phyloP scores from a whole-genome alignment of 2,113 vertebrate species.

The Hypocryptadius cinnamomeus region DNA sequence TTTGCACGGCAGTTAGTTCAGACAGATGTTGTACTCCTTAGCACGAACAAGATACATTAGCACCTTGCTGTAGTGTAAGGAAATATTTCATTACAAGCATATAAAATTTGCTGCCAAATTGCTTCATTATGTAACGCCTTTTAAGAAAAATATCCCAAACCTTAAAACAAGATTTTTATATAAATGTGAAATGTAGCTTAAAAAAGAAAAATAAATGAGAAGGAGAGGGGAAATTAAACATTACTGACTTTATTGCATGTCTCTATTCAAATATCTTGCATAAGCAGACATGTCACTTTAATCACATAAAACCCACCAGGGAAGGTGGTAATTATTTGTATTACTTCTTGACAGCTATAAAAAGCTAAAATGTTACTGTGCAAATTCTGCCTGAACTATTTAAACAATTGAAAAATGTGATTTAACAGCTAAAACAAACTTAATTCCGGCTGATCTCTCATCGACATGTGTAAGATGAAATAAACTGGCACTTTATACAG shows the following conservation, averaged over 20 bases:
- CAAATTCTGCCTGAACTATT: slow-evolving; percentile 57
- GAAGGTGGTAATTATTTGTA: slow-evolving; percentile 55
- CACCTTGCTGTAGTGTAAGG: background rate
- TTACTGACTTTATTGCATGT: slow-evolving; percentile 40
- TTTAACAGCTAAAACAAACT: slow-evolving; percentile 56
- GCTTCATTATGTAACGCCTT: background rate
- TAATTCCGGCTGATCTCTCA: slow-evolving; percentile 26
- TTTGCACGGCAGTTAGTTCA: background rate
- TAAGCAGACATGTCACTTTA: slow-evolving; percentile 61
- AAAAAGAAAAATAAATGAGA: background rate
- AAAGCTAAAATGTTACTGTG: slow-evolving; percentile 53
- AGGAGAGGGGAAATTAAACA: slow-evolving; percentile 15
- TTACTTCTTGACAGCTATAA: slow-evolving; percentile 53
- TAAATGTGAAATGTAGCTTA: slow-evolving; percentile 12
- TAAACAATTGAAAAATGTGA: slow-evolving; percentile 59
- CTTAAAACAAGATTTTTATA: background rate
- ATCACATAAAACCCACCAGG: slow-evolving; percentile 50
- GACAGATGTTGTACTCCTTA: background rate
- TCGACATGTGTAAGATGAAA: background rate
- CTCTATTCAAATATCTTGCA: slow-evolving; percentile 52
- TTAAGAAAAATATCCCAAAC: background rate
- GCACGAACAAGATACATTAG: background rate
- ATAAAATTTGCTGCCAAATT: background rate
- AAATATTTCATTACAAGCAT: background rate
- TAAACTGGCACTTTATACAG: background rate